Evolutionary conservation across 2,113 vertebrate species (phyloP), one percentile per base, ranked within the genome.

Genomic region (Phalacrocorax pelagicus): DNA sequence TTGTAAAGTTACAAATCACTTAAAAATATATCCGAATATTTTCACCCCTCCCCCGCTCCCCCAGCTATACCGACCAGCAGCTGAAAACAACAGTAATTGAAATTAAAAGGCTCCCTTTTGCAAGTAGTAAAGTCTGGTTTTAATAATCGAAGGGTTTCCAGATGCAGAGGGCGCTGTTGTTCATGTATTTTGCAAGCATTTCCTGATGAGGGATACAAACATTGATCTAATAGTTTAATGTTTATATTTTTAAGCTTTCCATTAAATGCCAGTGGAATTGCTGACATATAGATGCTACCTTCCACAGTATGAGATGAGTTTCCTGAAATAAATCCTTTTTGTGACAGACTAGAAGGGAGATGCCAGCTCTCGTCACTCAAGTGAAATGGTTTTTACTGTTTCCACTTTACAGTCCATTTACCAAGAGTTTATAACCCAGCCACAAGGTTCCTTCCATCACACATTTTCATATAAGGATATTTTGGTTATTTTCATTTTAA

Each of bases 131-230:
- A 69, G 83, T 75, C 78, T 92, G 89, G 59, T 72, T 96, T 97
- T 74, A 95, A 90, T 96, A 86, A 94, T 38, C 77, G 58, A 26
- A 87, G 62, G 63, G 55, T 74, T 96, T 96, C 92, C 93, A 97
- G 97, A 83, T 96, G 97, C 98, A 98, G 98, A 98, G 98, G 98
- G 98, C 98, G 98, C 98, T 98, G 96, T 98, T 98, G 98, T 57
- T 98, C 98, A 66, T 29, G 38, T 92, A 98, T 98, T 98, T 96
- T 96, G 59, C 96, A 87, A 95, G 79, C 77, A 55, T 95, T 97
- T 96, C 88, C 73, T 94, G 92, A 83, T 34, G 92, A 92, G 69
- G 46, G 78, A 79, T 83, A 90, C 96, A 88, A 86, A 94, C 80
- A 91, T 77, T 94, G 87, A 91, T 94, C 82, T 97, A 92, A 96